Percentiles rank a stretch among this genome's conserved stretches.
Conservation (phyloP, 92 coral and sea anemone species). For the Porites cylindrica region DNA sequence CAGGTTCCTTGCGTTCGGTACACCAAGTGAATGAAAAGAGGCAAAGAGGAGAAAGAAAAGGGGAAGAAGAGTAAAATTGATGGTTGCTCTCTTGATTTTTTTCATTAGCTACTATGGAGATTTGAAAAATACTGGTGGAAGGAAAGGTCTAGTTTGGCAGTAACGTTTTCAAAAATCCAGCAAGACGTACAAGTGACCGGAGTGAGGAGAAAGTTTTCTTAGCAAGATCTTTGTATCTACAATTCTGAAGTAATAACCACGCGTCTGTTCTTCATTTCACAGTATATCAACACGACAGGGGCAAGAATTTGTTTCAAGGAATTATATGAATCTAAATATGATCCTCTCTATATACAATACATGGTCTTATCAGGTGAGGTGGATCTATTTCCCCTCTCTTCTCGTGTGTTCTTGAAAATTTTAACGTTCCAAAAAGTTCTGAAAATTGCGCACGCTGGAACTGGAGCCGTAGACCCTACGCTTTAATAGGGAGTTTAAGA, state of each 20-base stretch:
- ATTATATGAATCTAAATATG: slow-evolving; percentile 3
- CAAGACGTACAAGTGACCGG: neutral
- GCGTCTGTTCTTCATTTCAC: neutral
- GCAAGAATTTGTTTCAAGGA: slow-evolving; percentile 5
- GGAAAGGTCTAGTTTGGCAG: neutral
- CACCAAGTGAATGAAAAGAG: neutral
- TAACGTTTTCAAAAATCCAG: neutral
- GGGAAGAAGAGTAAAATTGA: neutral
- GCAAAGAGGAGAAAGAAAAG: neutral
- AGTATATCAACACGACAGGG: slow-evolving; percentile 16
- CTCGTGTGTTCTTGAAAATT: no score
- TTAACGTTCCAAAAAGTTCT: no score
- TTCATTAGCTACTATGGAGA: neutral
- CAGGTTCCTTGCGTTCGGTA: neutral
- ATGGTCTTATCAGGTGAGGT: slow-evolving; percentile 7
- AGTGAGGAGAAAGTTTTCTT: neutral
- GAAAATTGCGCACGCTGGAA: no score
- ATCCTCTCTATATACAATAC: slow-evolving; percentile 9
- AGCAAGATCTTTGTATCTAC: no score
- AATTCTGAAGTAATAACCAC: no score
- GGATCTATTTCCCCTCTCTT: no score
- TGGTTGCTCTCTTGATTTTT: neutral
- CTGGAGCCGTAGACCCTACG: no score
- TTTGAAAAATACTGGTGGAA: neutral
- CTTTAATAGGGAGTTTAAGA: no score